Base-by-base conservation (phyloP, 2,888 invertebrate species). In the Cataglyphis livida region DNA sequence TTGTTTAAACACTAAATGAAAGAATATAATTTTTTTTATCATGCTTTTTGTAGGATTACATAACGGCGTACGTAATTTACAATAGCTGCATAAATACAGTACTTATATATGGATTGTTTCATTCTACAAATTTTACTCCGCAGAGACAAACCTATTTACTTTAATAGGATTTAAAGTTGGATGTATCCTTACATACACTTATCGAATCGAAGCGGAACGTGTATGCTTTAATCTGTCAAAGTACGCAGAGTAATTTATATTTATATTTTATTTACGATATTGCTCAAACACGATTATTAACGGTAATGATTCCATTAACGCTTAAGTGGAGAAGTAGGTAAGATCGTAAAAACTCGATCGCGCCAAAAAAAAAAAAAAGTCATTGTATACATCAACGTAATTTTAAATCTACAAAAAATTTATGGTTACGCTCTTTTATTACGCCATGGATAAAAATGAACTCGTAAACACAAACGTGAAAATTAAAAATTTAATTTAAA, bases 251-350 rank as follows among this genome's bases (percentile, higher is more conserved):
- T n/a, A 51, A 51, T 51, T 51, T 51, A 51, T 48, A 48, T 70
- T 70, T 21, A 44, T 32, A 59, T 28, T 15, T 28, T 54, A 51
- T 54, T 51, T 57, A 25, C 15, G 32, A 18, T 7, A 15, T 44
- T 57, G 15, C 18, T 32, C 21, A 21, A 21, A 41, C 9, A 28
- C n/a, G 38, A 59, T 59, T 78, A 59, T 78, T 71, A 78, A 78
- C 73, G 73, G 44, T 57, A 12, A 71, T 44, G 73, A 71, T 71
- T 78, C 25, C 59, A 25, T 78, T 78, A 70, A 78, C 44, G 78
- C 71, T 78, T 70, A 78, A 70, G 32, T 78, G 57, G 57, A 70
- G 41, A 78, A 28, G 28, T 32, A 18, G 41, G 15, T 12, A 44
- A 48, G 44, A 65, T 10, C 18, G 32, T 41, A 57, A 57, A 70